Evolutionary conservation across 2,888 invertebrate genomes (phyloP).

Genomic region (Phyto melanocephala): DNA sequence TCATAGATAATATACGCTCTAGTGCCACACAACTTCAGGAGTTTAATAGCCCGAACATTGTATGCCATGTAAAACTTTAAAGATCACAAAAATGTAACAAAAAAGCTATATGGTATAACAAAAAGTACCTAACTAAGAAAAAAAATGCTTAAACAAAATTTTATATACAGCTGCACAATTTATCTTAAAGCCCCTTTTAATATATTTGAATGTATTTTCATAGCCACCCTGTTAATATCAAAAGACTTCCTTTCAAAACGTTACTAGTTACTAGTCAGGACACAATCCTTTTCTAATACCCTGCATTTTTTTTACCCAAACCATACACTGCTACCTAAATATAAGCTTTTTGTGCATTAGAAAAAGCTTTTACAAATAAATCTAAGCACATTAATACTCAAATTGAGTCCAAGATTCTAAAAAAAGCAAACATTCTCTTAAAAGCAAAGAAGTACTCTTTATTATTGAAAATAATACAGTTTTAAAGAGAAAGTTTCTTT

Average conservation of each 20-base stretch:
- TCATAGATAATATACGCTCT: no score
- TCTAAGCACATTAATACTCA: constrained; percentile 26
- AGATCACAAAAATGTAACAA: no score
- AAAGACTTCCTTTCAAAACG: not conserved
- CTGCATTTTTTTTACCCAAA: not conserved
- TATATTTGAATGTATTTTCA: not conserved
- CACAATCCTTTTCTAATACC: constrained; percentile 66
- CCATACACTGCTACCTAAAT: not conserved
- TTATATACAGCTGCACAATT: no score
- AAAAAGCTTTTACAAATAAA: constrained; percentile 52
- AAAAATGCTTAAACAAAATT: no score
- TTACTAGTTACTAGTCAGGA: constrained; percentile 54
- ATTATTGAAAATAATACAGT: not conserved
- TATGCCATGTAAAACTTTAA: no score
- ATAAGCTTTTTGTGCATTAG: constrained; percentile 29
- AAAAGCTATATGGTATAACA: no score
- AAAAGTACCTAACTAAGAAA: no score
- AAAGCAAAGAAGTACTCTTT: constrained; percentile 62
- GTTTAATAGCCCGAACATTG: no score
- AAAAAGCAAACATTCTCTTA: constrained; percentile 16
- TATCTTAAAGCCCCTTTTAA: no score
- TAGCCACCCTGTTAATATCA: constrained; percentile 50
- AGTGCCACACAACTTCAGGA: no score
- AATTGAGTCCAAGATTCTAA: not conserved
- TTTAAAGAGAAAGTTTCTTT: constrained; percentile 2